These are phyloP conservation scores for Varanus salvator DNA, from an alignment of 2,113 vertebrate genomes.

Conservation along the genomic window DNA sequence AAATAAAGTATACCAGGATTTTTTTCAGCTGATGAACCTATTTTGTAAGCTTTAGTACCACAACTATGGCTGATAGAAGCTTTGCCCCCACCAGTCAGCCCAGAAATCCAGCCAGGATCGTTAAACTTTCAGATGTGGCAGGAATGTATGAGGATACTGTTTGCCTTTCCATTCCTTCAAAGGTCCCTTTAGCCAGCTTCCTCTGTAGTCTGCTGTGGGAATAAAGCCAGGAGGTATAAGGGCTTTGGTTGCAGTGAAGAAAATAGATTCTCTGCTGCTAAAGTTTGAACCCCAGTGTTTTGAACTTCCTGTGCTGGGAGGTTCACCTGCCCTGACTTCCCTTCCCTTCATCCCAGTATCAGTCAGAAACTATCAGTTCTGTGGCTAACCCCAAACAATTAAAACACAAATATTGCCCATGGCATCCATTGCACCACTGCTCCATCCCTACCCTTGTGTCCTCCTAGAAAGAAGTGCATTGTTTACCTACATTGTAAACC, in stretches of 20 bases:
- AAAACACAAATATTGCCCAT: too few species aligned
- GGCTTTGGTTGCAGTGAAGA: too few species aligned
- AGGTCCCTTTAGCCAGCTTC: too few species aligned
- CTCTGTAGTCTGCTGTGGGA: background rate
- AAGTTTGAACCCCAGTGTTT: background rate
- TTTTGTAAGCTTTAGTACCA: background rate
- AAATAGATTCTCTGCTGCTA: background rate
- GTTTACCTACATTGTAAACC: too few species aligned
- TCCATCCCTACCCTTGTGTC: too few species aligned
- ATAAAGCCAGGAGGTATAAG: background rate
- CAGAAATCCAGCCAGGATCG: background rate
- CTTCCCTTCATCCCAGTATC: too few species aligned
- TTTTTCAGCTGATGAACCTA: background rate
- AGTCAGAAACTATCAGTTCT: too few species aligned
- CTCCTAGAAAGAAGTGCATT: too few species aligned
- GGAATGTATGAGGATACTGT: too few species aligned
- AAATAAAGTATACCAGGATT: slow-evolving; percentile 10
- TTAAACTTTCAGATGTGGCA: background rate
- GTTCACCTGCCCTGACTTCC: background rate
- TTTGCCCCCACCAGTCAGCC: background rate
- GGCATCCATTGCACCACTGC: too few species aligned
- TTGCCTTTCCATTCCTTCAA: too few species aligned
- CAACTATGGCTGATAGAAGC: background rate
- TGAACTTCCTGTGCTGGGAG: background rate
- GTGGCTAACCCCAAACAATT: too few species aligned